Conservation (phyloP, 2,888 invertebrate genomes). For the Macropis europaea region DNA sequence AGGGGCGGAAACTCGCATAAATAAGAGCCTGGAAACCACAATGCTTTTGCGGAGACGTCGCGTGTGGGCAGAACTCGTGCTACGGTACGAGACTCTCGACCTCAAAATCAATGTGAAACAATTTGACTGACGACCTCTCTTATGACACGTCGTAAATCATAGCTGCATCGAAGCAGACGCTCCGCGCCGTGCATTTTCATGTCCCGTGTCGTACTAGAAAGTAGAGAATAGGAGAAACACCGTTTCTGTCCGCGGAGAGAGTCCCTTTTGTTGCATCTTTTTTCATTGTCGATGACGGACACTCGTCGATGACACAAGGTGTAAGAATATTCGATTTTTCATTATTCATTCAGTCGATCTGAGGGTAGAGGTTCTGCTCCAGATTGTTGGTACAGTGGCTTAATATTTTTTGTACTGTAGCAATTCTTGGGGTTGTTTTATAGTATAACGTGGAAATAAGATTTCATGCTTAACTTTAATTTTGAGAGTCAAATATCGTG, state of each 20-base stretch:
- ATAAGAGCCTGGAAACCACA: slow-evolving; percentile 69
- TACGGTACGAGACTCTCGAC: slow-evolving; percentile 51
- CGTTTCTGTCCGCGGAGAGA: not conserved
- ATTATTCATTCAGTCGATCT: too few relatives aligned
- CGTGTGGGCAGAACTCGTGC: slow-evolving; percentile 60
- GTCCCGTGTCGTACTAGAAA: slow-evolving; percentile 11
- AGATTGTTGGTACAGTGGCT: too few relatives aligned
- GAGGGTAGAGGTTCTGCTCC: too few relatives aligned
- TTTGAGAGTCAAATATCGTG: too few relatives aligned
- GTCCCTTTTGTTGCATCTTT: not conserved
- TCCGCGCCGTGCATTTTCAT: slow-evolving; percentile 5
- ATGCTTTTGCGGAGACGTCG: slow-evolving; percentile 63
- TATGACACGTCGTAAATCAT: slow-evolving; percentile 59
- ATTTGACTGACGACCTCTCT: slow-evolving; percentile 62
- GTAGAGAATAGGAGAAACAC: not conserved
- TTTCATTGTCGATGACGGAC: not conserved
- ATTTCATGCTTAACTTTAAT: too few relatives aligned
- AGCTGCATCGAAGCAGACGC: slow-evolving; percentile 39
- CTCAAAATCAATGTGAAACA: slow-evolving; percentile 66
- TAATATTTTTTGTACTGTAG: too few relatives aligned
- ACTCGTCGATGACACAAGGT: not conserved
- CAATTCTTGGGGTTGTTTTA: too few relatives aligned
- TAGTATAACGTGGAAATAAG: too few relatives aligned
- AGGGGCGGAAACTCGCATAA: slow-evolving; percentile 72
- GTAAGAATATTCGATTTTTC: not conserved